Evolutionary conservation across 2,888 invertebrate species (phyloP).

Genomic region (Siphonodentalium dalli): DNA sequence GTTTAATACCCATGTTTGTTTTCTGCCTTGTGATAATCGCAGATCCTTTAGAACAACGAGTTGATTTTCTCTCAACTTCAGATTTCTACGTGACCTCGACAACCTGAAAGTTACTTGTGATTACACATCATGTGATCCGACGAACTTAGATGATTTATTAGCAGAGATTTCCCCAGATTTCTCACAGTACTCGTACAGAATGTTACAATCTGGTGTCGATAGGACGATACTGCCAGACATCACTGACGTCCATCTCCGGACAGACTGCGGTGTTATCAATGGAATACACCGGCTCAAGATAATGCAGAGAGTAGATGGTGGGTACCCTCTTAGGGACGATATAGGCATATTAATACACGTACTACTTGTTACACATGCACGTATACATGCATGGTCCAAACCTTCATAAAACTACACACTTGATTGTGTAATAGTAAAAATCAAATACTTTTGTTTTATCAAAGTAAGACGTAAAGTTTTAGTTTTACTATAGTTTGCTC

Average conservation of each 20-base stretch:
- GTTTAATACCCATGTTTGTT: too few relatives aligned
- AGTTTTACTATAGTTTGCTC: too few relatives aligned
- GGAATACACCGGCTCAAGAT: conserved; percentile 93
- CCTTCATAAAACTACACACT: too few relatives aligned
- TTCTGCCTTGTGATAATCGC: too few relatives aligned
- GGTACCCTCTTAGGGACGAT: conserved; percentile 12
- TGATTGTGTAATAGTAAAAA: too few relatives aligned
- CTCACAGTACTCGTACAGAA: conserved; percentile 94
- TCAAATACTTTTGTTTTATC: too few relatives aligned
- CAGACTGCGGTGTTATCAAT: conserved; percentile 90
- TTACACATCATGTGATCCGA: conserved; percentile 91
- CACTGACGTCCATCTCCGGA: conserved; percentile 88
- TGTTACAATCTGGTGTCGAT: conserved; percentile 95
- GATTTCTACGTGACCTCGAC: conserved; percentile 90
- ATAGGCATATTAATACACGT: not conserved
- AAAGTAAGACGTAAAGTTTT: too few relatives aligned
- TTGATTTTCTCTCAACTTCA: conserved; percentile 24
- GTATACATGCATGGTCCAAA: too few relatives aligned
- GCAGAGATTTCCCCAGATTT: conserved; percentile 86
- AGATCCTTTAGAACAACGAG: too few relatives aligned
- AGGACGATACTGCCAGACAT: conserved; percentile 83
- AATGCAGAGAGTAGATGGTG: conserved; percentile 83
- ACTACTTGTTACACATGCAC: conserved; percentile 37
- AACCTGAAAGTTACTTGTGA: conserved; percentile 95
- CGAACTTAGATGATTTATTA: conserved; percentile 74